Evolutionary conservation across 2,113 vertebrate genomes (phyloP).

Genomic region (Aspiorhynchus laticeps): DNA sequence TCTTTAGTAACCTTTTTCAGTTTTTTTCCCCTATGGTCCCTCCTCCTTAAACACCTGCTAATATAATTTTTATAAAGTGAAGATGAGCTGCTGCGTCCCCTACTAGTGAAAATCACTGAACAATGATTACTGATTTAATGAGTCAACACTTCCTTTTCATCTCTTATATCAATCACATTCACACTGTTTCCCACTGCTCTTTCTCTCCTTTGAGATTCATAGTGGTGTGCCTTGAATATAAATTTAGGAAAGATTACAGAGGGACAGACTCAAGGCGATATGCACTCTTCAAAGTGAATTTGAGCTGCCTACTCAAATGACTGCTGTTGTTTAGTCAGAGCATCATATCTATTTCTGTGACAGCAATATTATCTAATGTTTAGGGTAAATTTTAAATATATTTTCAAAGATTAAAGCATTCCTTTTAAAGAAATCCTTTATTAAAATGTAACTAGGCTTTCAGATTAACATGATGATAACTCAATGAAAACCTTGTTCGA

Average conservation of each 20-base stretch:
- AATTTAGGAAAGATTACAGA: slow-evolving; percentile 21
- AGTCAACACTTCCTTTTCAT: slow-evolving; percentile 4
- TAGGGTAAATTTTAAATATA: background rate
- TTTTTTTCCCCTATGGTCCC: background rate
- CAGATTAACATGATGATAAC: background rate
- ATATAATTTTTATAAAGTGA: background rate
- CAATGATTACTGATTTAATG: slow-evolving; percentile 10
- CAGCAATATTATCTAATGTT: background rate
- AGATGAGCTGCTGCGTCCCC: background rate
- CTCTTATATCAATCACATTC: slow-evolving; percentile 19
- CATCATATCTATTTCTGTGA: background rate
- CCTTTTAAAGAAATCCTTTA: background rate
- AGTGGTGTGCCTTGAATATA: slow-evolving; percentile 20
- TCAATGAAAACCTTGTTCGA: background rate
- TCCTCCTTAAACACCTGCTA: background rate
- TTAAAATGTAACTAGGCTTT: background rate
- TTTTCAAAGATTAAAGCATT: background rate
- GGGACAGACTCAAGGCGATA: background rate
- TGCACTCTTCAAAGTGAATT: background rate
- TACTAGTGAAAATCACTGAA: background rate
- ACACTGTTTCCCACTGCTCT: background rate
- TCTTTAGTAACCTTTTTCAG: background rate
- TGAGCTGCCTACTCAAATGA: background rate
- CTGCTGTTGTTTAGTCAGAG: background rate
- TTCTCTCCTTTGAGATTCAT: slow-evolving; percentile 19